These are phyloP conservation scores for Turritopsis rubra DNA, from an alignment of 30 jellyfish, hydroid and myxozoan genomes.

Conservation along the genomic window DNA sequence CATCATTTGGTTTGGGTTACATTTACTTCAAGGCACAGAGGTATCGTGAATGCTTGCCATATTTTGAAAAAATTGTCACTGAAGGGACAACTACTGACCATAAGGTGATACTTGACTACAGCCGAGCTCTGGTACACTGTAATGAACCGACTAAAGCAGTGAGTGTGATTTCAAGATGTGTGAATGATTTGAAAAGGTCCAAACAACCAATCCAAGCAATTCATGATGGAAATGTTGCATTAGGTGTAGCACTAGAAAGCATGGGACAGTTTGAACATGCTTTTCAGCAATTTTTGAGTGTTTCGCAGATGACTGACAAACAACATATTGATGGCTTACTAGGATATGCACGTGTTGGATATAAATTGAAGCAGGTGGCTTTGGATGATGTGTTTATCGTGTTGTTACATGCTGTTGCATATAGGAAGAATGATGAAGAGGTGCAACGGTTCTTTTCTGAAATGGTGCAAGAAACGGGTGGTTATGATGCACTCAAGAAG, in stretches of 20 bases:
- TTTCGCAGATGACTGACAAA: conserved; percentile 32
- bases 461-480: conserved; percentile 28
- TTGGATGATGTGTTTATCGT: conserved; percentile 33
- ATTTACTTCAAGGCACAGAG: conserved; percentile 23
- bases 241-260: conserved; percentile 21
- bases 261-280: conserved; percentile 26
- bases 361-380: conserved; percentile 16
- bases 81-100: conserved; percentile 3
- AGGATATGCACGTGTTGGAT: conserved; percentile 38
- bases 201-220: background rate
- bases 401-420: conserved; percentile 21
- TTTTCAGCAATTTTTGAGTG: conserved; percentile 20
- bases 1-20: conserved; percentile 25
- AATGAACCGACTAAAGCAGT: conserved; percentile 12
- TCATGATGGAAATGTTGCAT: conserved; percentile 25
- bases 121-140: conserved; percentile 6
- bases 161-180: conserved; percentile 17
- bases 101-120: conserved; percentile 14
- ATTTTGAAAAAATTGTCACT: conserved; percentile 14
- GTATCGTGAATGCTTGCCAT: conserved; percentile 15
- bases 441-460: conserved; percentile 19
- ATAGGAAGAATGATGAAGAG: conserved; percentile 12
- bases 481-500: conserved; percentile 2
- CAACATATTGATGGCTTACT: conserved; percentile 30
- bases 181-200: conserved; percentile 21